These are phyloP conservation scores for Salvelinus alpinus DNA, from an alignment of 2,113 vertebrate genomes.

Conservation along the genomic window DNA sequence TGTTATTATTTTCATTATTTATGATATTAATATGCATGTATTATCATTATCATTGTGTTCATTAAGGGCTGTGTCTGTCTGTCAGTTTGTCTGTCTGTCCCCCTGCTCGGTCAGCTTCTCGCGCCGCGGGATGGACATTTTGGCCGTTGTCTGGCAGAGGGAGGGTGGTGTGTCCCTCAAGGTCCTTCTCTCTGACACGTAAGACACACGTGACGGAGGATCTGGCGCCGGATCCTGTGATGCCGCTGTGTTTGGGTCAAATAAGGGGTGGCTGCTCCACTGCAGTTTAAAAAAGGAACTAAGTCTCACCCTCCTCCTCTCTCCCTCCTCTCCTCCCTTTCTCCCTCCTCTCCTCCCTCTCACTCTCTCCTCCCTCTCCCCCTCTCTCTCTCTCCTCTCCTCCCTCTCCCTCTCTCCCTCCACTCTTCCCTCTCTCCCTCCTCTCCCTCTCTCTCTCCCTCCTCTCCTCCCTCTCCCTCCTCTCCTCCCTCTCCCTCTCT, in stretches of 20 bases:
- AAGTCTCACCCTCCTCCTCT: not conserved
- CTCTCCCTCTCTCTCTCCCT: too few species aligned
- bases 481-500: not conserved
- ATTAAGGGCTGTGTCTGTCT: not conserved
- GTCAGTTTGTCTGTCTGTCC: slow-evolving; percentile 65
- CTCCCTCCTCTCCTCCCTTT: not conserved
- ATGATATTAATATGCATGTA: not conserved
- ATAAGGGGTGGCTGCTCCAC: not conserved
- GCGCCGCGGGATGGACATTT: slow-evolving; percentile 73
- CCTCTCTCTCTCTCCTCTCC: too few species aligned
- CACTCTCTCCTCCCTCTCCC: not conserved
- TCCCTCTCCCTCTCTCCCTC: too few species aligned
- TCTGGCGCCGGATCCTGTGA: not conserved
- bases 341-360: slow-evolving; percentile 1
- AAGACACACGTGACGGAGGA: slow-evolving; percentile 58
- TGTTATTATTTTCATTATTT: not conserved
- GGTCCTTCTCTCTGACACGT: slow-evolving; percentile 86
- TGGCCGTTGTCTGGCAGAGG: slow-evolving; percentile 78
- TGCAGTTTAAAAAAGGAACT: not conserved
- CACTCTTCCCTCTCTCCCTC: too few species aligned
- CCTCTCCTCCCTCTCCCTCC: too few species aligned
- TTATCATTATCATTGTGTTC: slow-evolving; percentile 6
- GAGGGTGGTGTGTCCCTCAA: slow-evolving; percentile 71
- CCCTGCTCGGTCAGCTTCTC: slow-evolving; percentile 76
- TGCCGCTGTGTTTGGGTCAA: not conserved